Evolutionary conservation across 1,140 invertebrate species (phyloP), one percentile per base, ranked within the genome.

Genomic region (Trachelipus rathkii): DNA sequence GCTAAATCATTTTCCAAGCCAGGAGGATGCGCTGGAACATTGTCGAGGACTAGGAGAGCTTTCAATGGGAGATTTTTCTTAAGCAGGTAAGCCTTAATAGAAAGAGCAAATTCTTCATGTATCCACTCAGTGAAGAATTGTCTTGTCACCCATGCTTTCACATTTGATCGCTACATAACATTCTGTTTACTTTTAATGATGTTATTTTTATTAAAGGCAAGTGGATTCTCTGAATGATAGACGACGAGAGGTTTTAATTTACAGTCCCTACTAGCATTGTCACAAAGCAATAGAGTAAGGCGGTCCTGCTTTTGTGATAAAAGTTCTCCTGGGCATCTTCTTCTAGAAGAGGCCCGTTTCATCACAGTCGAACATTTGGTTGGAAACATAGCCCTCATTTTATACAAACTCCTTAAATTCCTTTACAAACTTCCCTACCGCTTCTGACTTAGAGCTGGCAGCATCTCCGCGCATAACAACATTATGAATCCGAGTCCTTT

Each of bases 181-280:
- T 4, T 15, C 23, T 60, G 19, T 33, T 19, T 66, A 50, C n/a
- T 43, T 24, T 74, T 74, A 8, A 19, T 6, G n/a, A 74, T 33
- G 1, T 74, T 74, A 19, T 74, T 19, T 8, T 10, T 3, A 6
- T 72, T 72, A 21, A 72, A 72, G 10, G 21, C 73, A 6, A 21
- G 7, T 1, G 73, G 45, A 44, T 66, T 74, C 2, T 74, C 73
- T 6, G 82, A 84, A 73, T 82, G 81, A 82, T 87, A 84, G 60
- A 87, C 82, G 44, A 87, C 75, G 71, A 87, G 74, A 69, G 84
- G 84, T 82, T 87, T 86, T 33, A 85, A 74, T 60, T 84, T 84
- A 33, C 76, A 83, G 82, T 85, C 82, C 19, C 85, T 84, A 77
- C 79, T 83, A 75, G 83, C 84, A 82, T 86, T 87, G 50, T 76